Evolutionary conservation across 2,113 vertebrate genomes (phyloP), one percentile per base, ranked within the genome.

Genomic region (Muntiacus muntjak): DNA sequence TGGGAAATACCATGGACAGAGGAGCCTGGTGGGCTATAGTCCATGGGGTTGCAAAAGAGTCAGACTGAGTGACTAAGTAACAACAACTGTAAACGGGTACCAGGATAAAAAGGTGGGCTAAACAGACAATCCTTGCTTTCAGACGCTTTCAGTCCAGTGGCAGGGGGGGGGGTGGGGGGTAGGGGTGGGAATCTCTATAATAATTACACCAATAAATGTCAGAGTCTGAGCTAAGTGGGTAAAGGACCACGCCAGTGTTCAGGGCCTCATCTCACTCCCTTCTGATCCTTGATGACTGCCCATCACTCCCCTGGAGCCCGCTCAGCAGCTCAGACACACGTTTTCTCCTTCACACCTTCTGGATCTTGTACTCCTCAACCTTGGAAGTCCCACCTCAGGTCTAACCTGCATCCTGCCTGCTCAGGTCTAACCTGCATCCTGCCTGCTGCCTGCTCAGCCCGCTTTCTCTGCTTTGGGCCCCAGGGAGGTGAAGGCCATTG

Each of bases 221-320:
- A 50, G 43, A 67, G n/a, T 60, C 45, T 79, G n/a, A 62, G 28
- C 30, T 58, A 5, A 10, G 11, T 6, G 21, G 28, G 10, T n/a
- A 47, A 36, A 55, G 36, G n/a, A 26, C 43, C 40, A 0, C 0
- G 7, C 52, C 2, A 3, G 57, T 2, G 16, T 25, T 30, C 43
- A 67, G 57, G 78, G 50, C 13, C 15, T 7, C 55, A 8, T 25
- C 36, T 9, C 8, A 3, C 43, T 36, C 52, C 52, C 58, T 85
- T 25, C 45, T 17, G 17, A 23, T 47, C 7, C 26, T 17, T 8
- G 54, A 3, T 21, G 30, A 4, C 5, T 25, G 23, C 10, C 21
- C 30, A 3, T 14, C 55, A 40, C 25, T 64, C 55, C 30, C 50
- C 36, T 33, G 21, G 28, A 90, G 74, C 9, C 50, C 1, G 2